These are phyloP conservation scores for Melierax canorus DNA, from an alignment of 2,113 vertebrate species.

Conservation along the genomic window DNA sequence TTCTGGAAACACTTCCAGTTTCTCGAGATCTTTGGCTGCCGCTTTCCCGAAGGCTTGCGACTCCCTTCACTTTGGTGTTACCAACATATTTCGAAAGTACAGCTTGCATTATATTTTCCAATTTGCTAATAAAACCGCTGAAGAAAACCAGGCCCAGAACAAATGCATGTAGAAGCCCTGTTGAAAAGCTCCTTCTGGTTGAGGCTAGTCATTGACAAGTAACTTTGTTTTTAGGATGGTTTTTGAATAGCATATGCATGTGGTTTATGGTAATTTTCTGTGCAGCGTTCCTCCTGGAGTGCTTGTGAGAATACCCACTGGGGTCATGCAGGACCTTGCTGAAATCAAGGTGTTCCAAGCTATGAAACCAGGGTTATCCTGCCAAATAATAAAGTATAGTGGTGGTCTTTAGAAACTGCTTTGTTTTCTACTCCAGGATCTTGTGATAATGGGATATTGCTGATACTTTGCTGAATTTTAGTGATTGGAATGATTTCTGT, in stretches of 20 bases:
- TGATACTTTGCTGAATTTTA: not conserved
- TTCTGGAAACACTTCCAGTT: not conserved
- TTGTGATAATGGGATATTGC: fast-evolving
- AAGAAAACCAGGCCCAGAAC: not conserved
- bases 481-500: not conserved
- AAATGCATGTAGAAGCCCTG: not conserved
- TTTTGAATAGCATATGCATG: not conserved
- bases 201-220: not conserved
- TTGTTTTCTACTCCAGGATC: fast-evolving
- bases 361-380: not conserved
- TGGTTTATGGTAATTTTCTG: not conserved
- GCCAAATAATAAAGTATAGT: fast-evolving
- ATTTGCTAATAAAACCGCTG: not conserved
- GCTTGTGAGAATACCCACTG: fast-evolving
- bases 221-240: not conserved
- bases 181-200: not conserved
- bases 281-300: not conserved
- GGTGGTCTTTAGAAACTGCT: not conserved
- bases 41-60: not conserved
- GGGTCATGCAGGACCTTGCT: not conserved
- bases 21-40: not conserved
- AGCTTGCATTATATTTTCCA: not conserved
- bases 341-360: not conserved
- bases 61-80: not conserved
- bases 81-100: fast-evolving